phyloP scores from a whole-genome alignment of 2,888 invertebrate genomes.

The Branchellion lobata region DNA sequence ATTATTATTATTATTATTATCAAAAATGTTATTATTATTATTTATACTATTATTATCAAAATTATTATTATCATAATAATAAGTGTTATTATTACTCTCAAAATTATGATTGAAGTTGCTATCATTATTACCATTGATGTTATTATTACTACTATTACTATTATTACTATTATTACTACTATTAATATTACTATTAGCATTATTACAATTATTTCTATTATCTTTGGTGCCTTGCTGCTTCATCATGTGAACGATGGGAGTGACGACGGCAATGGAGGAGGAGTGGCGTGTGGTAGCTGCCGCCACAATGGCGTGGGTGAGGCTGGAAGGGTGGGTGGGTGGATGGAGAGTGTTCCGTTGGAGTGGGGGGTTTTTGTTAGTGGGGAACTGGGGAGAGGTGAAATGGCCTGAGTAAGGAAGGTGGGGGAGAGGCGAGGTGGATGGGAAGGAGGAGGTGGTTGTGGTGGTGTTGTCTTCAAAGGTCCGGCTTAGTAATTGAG shows the following conservation, averaged over 20 bases:
- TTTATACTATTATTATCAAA: neutral
- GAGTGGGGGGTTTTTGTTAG: no score
- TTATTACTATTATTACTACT: neutral
- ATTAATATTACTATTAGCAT: neutral
- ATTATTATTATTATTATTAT: neutral
- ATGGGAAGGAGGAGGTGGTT: neutral
- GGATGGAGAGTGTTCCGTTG: neutral
- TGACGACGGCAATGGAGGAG: conserved; percentile 44
- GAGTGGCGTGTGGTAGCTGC: conserved; percentile 6
- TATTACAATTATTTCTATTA: neutral
- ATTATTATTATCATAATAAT: no score
- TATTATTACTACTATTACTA: neutral
- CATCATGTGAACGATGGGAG: conserved; percentile 43
- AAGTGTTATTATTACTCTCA: neutral
- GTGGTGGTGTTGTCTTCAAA: conserved; percentile 8
- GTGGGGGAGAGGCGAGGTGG: no score
- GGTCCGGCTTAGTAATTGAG: conserved; percentile 41
- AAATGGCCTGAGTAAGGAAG: neutral
- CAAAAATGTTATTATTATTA: neutral
- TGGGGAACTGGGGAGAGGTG: neutral
- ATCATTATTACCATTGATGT: neutral
- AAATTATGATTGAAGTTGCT: neutral
- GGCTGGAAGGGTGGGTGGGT: neutral
- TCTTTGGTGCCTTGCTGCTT: conserved; percentile 29
- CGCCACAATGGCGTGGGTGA: neutral